A percentile compares a stretch with the other conserved stretches of the same genome.
Evolutionary conservation across 1,140 invertebrate genomes (phyloP).

Genomic region (Drosophila azteca): DNA sequence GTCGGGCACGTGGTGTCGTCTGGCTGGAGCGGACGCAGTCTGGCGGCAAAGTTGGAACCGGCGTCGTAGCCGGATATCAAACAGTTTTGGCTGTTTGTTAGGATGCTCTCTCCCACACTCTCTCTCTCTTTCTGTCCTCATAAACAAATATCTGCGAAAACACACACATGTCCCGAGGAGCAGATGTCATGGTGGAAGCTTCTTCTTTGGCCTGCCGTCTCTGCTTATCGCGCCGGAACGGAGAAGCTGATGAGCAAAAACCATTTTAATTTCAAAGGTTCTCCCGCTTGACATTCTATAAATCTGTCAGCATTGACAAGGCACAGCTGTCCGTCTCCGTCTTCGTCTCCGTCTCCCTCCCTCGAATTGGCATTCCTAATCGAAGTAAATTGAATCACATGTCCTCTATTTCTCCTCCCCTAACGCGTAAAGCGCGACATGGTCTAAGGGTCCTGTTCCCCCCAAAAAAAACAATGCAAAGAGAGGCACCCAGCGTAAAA

Average conservation of each 20-base stretch:
- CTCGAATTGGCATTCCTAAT: slow-evolving; percentile 71
- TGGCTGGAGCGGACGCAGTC: slow-evolving; percentile 33
- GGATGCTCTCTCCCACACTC: slow-evolving; percentile 13
- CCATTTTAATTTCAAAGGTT: slow-evolving; percentile 70
- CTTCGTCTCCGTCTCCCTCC: not conserved
- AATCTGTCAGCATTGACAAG: slow-evolving; percentile 69
- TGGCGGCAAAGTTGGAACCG: slow-evolving; percentile 66
- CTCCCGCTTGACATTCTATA: slow-evolving; percentile 64
- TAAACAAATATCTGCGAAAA: slow-evolving; percentile 35
- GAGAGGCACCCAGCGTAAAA: slow-evolving; percentile 33
- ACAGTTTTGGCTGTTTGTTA: slow-evolving; percentile 66
- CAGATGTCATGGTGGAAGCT: slow-evolving; percentile 39
- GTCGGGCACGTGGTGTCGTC: slow-evolving; percentile 27
- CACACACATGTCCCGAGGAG: slow-evolving; percentile 25
- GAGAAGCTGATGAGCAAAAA: slow-evolving; percentile 69
- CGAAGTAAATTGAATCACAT: slow-evolving; percentile 80
- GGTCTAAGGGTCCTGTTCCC: too few species aligned
- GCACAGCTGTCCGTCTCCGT: slow-evolving; percentile 6
- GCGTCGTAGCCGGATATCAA: slow-evolving; percentile 76
- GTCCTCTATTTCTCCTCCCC: slow-evolving; percentile 29
- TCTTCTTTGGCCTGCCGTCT: slow-evolving; percentile 6
- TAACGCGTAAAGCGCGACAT: slow-evolving; percentile 43
- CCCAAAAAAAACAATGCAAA: slow-evolving; percentile 8
- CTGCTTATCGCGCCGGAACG: slow-evolving; percentile 41
- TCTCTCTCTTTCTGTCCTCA: slow-evolving; percentile 2